Base-by-base conservation (phyloP, 2,797 vertebrate genomes). In the Xyrichtys novacula region DNA sequence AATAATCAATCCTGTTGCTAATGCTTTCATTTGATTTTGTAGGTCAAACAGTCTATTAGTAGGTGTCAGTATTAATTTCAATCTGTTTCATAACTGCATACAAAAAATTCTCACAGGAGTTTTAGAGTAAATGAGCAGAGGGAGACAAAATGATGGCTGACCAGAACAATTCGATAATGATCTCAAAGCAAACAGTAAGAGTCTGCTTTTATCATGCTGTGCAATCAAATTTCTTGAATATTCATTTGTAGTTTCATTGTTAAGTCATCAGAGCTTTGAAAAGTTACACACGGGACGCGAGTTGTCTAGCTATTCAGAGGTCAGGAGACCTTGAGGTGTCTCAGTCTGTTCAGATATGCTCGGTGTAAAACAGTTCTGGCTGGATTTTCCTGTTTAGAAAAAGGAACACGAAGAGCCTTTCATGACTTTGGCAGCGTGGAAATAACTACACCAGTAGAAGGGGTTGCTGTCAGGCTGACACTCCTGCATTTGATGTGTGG, bases 391-490 rank as follows among this genome's bases (percentile, higher is more conserved):
- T 26, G 46, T 67, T 49, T 34, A 39, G 11, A 39, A 23, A 47
- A 23, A 4, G 23, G 28, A 44, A 48, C 42, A 14, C 23, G 26
- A 22, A 22, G 19, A 39, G 6, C 38, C 23, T 14, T 50, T 14
- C 22, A 4, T 29, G 39, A 50, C 28, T 38, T 52, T 23, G 16
- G 44, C 23, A 36, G 17, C 1, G 3, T 11, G 9, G 17, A 15
- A 20, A 26, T 32, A n/a, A 47, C 22, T 7, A 20, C 12, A 3
- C 36, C 11, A 31, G 19, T 31, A 19, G 28, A 40, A 25, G 42
- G 42, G 14, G 15, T 29, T 48, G 14, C 38, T 48, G 25, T 57
- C 43, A 16, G 38, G 43, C 32, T 49, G 64, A 57, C 25, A 31
- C 31, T 38, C 16, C 23, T 29, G 8, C 6, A n/a, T 28, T 29